Conservation (phyloP, 2,113 vertebrate species). For the Chroicocephalus ridibundus region DNA sequence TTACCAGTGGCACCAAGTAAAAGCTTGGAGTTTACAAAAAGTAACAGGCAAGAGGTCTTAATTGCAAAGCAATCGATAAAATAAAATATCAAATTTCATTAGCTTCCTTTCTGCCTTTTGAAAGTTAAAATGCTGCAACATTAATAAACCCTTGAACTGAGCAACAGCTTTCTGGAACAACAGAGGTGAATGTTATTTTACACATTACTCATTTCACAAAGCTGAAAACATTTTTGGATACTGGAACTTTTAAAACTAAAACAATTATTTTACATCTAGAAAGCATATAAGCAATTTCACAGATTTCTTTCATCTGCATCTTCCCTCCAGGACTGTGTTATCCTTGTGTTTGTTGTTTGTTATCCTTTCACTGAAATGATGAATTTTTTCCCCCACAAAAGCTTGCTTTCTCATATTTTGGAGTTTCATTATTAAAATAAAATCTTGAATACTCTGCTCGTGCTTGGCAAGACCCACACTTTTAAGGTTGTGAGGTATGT, state of each 20-base stretch:
- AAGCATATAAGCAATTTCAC: constrained; percentile 61
- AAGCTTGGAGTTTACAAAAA: not conserved
- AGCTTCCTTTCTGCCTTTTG: not conserved
- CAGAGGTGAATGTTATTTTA: constrained; percentile 42
- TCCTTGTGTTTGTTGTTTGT: constrained; percentile 62
- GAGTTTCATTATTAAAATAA: constrained; percentile 71
- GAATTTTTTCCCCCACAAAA: constrained; percentile 26
- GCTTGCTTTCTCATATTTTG: constrained; percentile 63
- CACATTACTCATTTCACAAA: constrained; percentile 55
- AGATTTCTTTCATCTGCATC: constrained; percentile 56
- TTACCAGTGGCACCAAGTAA: not conserved
- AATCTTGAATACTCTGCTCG: constrained; percentile 56
- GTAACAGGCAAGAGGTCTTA: not conserved
- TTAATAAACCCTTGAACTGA: not conserved
- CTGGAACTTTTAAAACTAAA: constrained; percentile 32
- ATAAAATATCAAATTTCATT: not conserved
- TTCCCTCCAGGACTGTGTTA: constrained; percentile 60
- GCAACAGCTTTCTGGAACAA: constrained; percentile 18
- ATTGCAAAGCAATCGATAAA: constrained; percentile 6
- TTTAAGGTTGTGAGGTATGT: constrained; percentile 35
- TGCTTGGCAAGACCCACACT: constrained; percentile 56
- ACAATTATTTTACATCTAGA: constrained; percentile 60
- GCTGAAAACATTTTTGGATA: constrained; percentile 56
- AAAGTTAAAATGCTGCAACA: not conserved
- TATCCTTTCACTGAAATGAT: constrained; percentile 65